Evolutionary conservation across 2,113 vertebrate species (phyloP).

Genomic region (Hydropotes inermis): DNA sequence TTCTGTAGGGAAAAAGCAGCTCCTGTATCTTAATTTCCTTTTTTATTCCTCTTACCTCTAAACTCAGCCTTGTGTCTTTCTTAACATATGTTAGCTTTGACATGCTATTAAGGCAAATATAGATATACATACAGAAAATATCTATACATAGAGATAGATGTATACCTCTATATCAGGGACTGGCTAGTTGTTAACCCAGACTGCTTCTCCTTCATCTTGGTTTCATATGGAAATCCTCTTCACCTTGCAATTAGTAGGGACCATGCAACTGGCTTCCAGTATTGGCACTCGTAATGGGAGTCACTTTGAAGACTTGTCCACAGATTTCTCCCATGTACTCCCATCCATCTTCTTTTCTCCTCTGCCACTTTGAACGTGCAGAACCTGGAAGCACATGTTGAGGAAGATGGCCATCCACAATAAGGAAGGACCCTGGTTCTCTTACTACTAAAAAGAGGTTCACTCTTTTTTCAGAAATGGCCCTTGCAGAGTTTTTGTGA

Average conservation of each 20-base stretch:
- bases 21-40: background rate
- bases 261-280: background rate
- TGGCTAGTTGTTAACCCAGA: background rate
- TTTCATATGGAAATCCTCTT: background rate
- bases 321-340: background rate
- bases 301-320: background rate
- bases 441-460: background rate
- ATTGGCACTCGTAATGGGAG: background rate
- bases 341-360: background rate
- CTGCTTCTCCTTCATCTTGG: background rate
- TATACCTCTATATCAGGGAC: background rate
- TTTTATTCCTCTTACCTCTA: background rate
- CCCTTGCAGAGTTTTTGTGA: background rate
- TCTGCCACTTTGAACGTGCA: background rate
- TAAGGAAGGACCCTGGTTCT: background rate
- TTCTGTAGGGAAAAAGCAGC: background rate
- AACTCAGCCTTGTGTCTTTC: background rate
- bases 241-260: background rate
- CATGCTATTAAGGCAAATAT: background rate
- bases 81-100: background rate
- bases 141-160: background rate
- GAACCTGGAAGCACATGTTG: background rate
- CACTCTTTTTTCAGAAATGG: background rate
- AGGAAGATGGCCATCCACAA: background rate
- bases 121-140: background rate